Base-by-base conservation (phyloP, 1,140 invertebrate genomes). In the Zaprionus ornatus region DNA sequence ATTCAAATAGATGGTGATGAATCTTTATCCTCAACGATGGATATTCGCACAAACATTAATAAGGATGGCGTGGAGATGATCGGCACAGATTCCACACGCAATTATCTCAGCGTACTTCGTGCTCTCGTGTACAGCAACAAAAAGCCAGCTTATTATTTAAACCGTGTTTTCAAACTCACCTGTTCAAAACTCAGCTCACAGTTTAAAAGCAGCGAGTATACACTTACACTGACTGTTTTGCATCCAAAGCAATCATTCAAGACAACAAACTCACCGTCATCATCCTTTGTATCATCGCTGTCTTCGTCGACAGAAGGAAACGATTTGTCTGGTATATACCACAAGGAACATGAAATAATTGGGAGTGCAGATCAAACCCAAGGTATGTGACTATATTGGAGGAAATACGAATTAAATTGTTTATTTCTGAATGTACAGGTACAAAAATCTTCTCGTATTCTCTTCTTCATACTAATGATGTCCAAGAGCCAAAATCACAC, bases 161-260 rank as follows among this genome's bases (percentile, higher is more conserved):
- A 98, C 93, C 95, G 97, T 71, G 97, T 98, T 1, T 99, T 99
- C 93, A 98, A 98, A 91, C 93, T 99, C 3, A 96, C 96, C 35
- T 99, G 98, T 93, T 98, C 97, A 6, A 97, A 99, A 93, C 94
- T 99, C 50, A 98, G 97, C 93, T 97, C 97, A 1, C 94, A 98
- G 19, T 99, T 98, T 93, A 96, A 96, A 61, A 98, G 97, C 92
- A 98, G 99, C 93, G 97, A 99, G 94, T 98, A 98, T 92, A 96
- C 98, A 29, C 96, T 92, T 1, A 93, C 92, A 4, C 82, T 97
- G 67, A 97, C 96, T 1, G 96, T 97, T 19, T 95, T 97, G 66
- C 96, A 97, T 93, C 96, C 96, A 10, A 95, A 96, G 86, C 94
- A 95, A 65, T 93, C 72, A 10, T 50, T 77, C 2, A 80, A 79